phyloP scores from a whole-genome alignment of 1,140 invertebrate genomes.

The Antheraea pernyi region DNA sequence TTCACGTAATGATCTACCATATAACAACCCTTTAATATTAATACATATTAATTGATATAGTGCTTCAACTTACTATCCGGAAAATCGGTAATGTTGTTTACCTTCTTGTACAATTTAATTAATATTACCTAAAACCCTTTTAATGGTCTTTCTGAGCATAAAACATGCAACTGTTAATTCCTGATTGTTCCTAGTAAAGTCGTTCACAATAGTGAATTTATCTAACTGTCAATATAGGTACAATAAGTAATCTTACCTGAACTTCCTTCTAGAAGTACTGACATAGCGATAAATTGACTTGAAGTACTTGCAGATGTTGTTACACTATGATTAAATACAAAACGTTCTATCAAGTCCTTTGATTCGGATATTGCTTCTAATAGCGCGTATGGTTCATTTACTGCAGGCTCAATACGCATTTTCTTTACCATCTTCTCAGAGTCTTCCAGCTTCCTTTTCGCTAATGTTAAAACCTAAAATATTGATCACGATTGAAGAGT shows the following conservation, averaged over 20 bases:
- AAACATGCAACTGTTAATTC: no score
- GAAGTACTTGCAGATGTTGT: constrained; percentile 70
- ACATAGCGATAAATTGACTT: constrained; percentile 80
- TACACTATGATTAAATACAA: constrained; percentile 52
- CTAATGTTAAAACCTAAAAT: constrained; percentile 37
- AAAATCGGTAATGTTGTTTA: no score
- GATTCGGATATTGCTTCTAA: constrained; percentile 51
- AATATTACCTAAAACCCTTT: no score
- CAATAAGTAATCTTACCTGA: constrained; percentile 48
- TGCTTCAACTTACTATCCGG: no score
- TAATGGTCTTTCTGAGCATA: no score
- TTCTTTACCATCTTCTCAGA: constrained; percentile 40
- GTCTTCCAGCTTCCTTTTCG: constrained; percentile 36
- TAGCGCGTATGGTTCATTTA: constrained; percentile 41
- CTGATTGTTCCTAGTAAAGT: no score
- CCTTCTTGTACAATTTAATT: no score
- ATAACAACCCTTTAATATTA: no score
- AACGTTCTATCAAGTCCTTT: constrained; percentile 33
- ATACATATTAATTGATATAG: no score
- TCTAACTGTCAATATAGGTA: no score
- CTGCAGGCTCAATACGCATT: constrained; percentile 45
- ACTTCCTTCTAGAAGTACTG: constrained; percentile 73
- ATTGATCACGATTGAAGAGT: background rate
- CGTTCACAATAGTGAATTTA: no score
- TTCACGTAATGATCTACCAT: no score